These are phyloP conservation scores for Herpetotheres cachinnans DNA, from an alignment of 2,113 vertebrate species.

Conservation along the genomic window DNA sequence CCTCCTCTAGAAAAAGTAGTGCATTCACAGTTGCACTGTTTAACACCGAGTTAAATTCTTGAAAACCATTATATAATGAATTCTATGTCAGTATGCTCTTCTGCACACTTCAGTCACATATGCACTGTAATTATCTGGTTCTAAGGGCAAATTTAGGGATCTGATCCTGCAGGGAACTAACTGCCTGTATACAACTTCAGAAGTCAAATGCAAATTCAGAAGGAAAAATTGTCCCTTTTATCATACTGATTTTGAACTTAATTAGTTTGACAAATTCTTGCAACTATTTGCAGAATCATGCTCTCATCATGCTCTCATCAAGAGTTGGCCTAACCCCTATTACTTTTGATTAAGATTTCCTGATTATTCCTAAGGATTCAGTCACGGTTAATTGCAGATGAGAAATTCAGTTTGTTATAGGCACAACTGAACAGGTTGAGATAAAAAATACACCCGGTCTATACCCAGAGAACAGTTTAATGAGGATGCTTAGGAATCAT, in stretches of 20 bases:
- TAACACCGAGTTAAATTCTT: neutral
- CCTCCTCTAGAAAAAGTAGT: neutral
- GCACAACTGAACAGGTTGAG: neutral
- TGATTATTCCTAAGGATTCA: constrained; percentile 17
- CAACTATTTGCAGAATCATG: neutral
- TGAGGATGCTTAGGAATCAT: constrained; percentile 30
- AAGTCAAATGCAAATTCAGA: neutral
- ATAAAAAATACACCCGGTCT: neutral
- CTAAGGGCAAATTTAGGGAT: neutral
- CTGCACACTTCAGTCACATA: neutral
- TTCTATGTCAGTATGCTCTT: neutral
- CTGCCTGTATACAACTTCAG: neutral
- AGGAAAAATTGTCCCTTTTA: neutral
- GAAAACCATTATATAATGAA: neutral
- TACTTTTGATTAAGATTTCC: constrained; percentile 35
- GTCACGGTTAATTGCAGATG: neutral
- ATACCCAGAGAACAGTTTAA: neutral
- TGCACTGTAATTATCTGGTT: neutral
- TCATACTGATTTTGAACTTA: neutral
- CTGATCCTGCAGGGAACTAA: neutral
- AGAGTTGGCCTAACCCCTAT: neutral
- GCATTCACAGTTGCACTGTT: neutral
- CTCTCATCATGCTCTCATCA: neutral
- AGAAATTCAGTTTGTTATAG: neutral
- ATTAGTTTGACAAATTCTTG: neutral